phyloP scores from a whole-genome alignment of 2,113 vertebrate genomes.

The Silurus glanis region DNA sequence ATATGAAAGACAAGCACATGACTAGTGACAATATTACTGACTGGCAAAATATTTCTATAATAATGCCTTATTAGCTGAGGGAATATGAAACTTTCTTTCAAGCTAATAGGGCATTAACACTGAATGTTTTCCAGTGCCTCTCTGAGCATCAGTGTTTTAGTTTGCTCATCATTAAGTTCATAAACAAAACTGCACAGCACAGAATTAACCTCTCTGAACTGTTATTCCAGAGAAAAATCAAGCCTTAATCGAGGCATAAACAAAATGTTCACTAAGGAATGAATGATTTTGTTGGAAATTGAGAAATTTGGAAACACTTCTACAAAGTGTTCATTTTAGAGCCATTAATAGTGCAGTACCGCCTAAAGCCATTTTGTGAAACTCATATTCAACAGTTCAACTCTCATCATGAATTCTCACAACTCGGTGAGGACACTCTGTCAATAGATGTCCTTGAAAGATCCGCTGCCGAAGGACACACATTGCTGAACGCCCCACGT shows the following conservation, averaged over 20 bases:
- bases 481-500: background rate
- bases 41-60: background rate
- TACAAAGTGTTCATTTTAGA: background rate
- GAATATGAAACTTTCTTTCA: background rate
- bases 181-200: background rate
- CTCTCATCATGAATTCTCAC: background rate
- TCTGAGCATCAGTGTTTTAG: background rate
- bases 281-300: background rate
- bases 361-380: conserved; percentile 19
- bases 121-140: background rate
- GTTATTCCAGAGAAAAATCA: background rate
- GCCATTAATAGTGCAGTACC: background rate
- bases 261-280: background rate
- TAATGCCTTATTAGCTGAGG: background rate
- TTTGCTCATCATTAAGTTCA: background rate
- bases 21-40: background rate
- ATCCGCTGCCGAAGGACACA: conserved; percentile 2
- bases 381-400: background rate
- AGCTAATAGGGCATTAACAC: background rate
- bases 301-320: background rate
- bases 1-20: background rate
- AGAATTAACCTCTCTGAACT: background rate
- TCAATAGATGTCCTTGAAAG: conserved; percentile 20
- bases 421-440: background rate
- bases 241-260: background rate